Percentiles rank a stretch among this genome's conserved stretches.
Evolutionary conservation across 2,888 invertebrate species (phyloP).

Genomic region (Gastrophysa polygoni): DNA sequence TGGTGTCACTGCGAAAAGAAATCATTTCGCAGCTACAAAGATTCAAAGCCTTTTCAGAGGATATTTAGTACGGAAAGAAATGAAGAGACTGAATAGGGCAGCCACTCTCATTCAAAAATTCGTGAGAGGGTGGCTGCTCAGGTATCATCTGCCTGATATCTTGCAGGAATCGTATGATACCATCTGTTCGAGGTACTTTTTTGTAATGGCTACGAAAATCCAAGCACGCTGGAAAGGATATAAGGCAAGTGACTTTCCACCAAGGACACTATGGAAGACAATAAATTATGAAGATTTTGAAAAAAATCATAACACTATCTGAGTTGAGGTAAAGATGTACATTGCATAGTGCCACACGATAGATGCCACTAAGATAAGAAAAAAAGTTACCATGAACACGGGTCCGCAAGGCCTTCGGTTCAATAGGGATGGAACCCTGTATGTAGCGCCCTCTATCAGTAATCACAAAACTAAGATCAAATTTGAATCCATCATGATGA

Average conservation of each 20-base stretch:
- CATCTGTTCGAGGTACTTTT: constrained; percentile 37
- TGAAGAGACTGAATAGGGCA: constrained; percentile 40
- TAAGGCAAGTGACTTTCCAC: constrained; percentile 41
- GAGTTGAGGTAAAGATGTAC: too few species aligned
- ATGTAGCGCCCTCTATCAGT: too few species aligned
- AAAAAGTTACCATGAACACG: too few species aligned
- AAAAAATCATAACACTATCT: too few species aligned
- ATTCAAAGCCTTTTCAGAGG: constrained; percentile 52
- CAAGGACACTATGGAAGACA: too few species aligned
- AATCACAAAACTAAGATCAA: too few species aligned
- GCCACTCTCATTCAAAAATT: constrained; percentile 51
- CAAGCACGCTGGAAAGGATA: constrained; percentile 54
- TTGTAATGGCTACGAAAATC: constrained; percentile 50
- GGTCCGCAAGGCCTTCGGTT: too few species aligned
- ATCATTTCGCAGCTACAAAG: constrained; percentile 45
- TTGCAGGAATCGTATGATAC: constrained; percentile 38
- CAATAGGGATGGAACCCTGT: too few species aligned
- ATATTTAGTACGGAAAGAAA: constrained; percentile 42
- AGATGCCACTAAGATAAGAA: too few species aligned
- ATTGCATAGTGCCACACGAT: too few species aligned
- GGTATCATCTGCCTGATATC: constrained; percentile 40
- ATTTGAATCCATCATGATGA: too few species aligned
- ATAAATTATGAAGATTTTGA: too few species aligned
- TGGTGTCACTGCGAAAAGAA: constrained; percentile 10
- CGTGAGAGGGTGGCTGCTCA: constrained; percentile 49